Percentiles rank a stretch among this genome's conserved stretches.
Evolutionary conservation across 2,113 vertebrate genomes (phyloP).

Genomic region (Ceuthmochares aereus): DNA sequence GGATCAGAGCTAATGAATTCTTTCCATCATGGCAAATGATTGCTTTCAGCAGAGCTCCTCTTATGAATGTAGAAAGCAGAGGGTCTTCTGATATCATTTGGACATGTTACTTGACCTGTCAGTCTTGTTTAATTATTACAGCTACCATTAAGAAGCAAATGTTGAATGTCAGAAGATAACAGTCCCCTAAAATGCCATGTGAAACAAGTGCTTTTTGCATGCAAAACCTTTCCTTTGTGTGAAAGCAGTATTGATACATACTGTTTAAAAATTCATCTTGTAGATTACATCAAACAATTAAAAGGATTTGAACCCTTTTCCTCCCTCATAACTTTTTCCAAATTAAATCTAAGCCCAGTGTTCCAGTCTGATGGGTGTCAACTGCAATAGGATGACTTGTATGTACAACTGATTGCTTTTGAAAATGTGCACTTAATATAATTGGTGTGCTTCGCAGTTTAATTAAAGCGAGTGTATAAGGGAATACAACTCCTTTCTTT

Average conservation of each 20-base stretch:
- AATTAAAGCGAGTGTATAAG: background rate
- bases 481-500: background rate
- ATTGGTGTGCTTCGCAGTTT: background rate
- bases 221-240: background rate
- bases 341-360: background rate
- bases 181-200: background rate
- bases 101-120: slow-evolving; percentile 18
- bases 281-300: background rate
- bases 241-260: background rate
- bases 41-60: background rate
- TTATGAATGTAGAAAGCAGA: background rate
- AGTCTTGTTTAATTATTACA: slow-evolving; percentile 43
- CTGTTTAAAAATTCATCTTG: background rate
- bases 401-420: background rate
- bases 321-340: background rate
- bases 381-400: background rate
- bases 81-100: background rate
- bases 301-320: background rate
- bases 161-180: slow-evolving; percentile 40
- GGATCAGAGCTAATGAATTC: slow-evolving; percentile 11
- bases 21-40: slow-evolving; percentile 2
- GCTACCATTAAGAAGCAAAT: slow-evolving; percentile 30
- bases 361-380: background rate
- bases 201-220: background rate
- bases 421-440: background rate